A percentile compares a stretch with the other conserved stretches of the same genome.
Evolutionary conservation across 1,140 invertebrate genomes (phyloP).

Genomic region (Drosophila takahashii): DNA sequence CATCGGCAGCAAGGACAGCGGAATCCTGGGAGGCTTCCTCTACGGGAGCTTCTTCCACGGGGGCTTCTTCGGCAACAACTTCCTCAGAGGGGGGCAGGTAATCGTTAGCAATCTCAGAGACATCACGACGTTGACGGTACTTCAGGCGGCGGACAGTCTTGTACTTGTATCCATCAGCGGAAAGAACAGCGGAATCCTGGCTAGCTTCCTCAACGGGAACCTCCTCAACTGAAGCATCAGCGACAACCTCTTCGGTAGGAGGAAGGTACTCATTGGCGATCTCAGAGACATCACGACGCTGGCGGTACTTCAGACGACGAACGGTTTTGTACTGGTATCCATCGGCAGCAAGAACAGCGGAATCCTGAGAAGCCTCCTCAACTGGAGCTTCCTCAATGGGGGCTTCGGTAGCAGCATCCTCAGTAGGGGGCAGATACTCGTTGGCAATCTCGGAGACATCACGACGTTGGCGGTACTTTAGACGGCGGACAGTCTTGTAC

Average conservation of each 20-base stretch:
- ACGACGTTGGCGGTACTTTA: conserved; percentile 63
- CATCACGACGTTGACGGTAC: conserved; percentile 70
- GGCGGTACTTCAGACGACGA: conserved; percentile 50
- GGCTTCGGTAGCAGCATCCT: conserved; percentile 42
- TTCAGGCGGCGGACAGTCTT: conserved; percentile 65
- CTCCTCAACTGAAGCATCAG: conserved; percentile 14
- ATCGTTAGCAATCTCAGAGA: conserved; percentile 56
- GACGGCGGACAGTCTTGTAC: conserved; percentile 67
- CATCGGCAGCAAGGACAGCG: conserved; percentile 56
- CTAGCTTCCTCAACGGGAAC: conserved; percentile 20
- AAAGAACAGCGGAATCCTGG: conserved; percentile 56
- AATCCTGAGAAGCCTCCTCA: conserved; percentile 15
- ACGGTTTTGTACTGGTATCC: conserved; percentile 66
- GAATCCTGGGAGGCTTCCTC: conserved; percentile 46
- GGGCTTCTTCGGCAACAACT: conserved; percentile 29
- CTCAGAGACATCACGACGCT: conserved; percentile 46
- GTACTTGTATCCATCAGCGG: conserved; percentile 63
- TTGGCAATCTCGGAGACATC: conserved; percentile 62
- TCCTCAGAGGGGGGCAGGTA: conserved; percentile 61
- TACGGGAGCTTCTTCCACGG: conserved; percentile 17
- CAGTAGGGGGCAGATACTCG: conserved; percentile 58
- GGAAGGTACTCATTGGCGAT: conserved; percentile 53
- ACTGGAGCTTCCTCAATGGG: conserved; percentile 26
- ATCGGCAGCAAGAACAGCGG: conserved; percentile 51
- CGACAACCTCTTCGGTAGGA: conserved; percentile 28